phyloP scores from a whole-genome alignment of 2,797 vertebrate species.

The Molossus alvarezi region DNA sequence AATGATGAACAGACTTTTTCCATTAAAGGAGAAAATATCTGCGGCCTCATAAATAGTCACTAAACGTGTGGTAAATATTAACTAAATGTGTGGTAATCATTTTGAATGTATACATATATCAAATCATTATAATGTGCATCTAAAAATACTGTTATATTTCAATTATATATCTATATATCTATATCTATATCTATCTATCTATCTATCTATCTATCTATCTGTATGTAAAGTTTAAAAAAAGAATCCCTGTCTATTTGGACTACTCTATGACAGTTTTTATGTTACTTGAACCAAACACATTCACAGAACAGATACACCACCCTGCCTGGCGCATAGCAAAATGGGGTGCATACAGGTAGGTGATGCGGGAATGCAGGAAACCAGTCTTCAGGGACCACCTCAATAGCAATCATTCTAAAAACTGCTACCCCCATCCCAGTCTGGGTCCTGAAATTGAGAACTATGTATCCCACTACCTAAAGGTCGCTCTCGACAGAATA shows the following conservation, averaged over 20 bases:
- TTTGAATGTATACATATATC: not conserved
- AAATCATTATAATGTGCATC: not conserved
- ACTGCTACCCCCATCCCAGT: not conserved
- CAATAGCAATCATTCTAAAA: not conserved
- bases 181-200: too few species aligned
- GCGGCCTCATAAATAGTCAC: too few species aligned
- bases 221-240: not conserved
- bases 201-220: too few species aligned
- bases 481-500: not conserved
- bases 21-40: not conserved
- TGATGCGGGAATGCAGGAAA: not conserved
- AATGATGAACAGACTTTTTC: not conserved
- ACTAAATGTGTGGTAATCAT: not conserved
- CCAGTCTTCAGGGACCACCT: not conserved
- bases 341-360: not conserved
- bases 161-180: not conserved
- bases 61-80: not conserved
- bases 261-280: not conserved
- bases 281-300: not conserved
- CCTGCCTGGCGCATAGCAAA: not conserved
- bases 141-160: not conserved
- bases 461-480: fast-evolving
- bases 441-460: not conserved
- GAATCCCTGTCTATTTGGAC: not conserved
- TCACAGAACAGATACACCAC: not conserved